Conservation (phyloP, 2,888 invertebrate species). For the Trilocha varians region DNA sequence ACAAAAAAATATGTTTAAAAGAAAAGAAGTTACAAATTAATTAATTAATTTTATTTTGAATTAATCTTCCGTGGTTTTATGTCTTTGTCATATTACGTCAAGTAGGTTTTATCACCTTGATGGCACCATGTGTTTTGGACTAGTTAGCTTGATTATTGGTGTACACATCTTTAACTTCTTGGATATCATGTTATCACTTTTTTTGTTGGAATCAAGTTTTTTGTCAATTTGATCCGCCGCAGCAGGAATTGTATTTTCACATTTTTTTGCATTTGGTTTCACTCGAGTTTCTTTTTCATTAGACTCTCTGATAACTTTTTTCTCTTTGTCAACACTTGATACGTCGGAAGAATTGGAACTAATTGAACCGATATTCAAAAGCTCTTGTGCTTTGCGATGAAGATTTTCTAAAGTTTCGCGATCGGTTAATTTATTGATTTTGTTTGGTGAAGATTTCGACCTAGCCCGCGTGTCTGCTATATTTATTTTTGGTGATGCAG, state of each 20-base stretch:
- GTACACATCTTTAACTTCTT: too few relatives aligned
- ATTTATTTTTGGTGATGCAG: background rate
- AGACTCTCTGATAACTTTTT: slow-evolving; percentile 13
- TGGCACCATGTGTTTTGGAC: background rate
- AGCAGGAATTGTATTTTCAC: background rate
- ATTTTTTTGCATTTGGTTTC: background rate
- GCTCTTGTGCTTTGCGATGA: slow-evolving; percentile 57
- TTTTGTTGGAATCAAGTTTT: too few relatives aligned
- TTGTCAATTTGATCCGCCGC: background rate
- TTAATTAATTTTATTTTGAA: too few relatives aligned
- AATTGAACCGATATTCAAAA: slow-evolving; percentile 44
- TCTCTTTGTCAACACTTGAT: slow-evolving; percentile 28
- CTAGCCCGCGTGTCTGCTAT: slow-evolving; percentile 3
- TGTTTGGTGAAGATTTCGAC: background rate
- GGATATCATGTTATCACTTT: too few relatives aligned
- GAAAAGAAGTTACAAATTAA: too few relatives aligned
- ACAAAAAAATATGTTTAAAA: too few relatives aligned
- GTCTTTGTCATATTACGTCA: background rate
- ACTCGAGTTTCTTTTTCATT: slow-evolving; percentile 1
- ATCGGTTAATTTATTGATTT: slow-evolving; percentile 11
- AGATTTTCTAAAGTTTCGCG: slow-evolving; percentile 45
- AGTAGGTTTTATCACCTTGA: background rate
- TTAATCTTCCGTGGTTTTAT: too few relatives aligned
- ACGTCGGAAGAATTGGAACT: slow-evolving; percentile 48
- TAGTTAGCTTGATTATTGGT: background rate